These are phyloP conservation scores for Tokudaia muenninki DNA, from an alignment of 2,797 vertebrate species.

Conservation along the genomic window DNA sequence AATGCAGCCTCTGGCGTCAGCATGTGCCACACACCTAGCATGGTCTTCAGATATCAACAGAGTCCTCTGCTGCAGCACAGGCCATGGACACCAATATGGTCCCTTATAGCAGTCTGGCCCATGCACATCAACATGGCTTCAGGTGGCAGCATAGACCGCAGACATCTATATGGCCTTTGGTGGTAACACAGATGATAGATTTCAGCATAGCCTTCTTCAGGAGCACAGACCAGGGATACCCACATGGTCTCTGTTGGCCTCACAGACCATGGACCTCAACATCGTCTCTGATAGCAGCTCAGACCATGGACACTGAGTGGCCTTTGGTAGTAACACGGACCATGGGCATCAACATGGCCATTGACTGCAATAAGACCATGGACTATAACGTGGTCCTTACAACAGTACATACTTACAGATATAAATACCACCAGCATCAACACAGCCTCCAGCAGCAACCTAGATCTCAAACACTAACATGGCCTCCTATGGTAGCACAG, in stretches of 20 bases:
- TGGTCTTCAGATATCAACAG: too few species aligned
- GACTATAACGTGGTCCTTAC: not conserved
- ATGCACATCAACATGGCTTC: too few species aligned
- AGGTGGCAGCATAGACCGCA: too few species aligned
- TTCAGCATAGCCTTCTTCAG: too few species aligned
- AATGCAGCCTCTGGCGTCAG: too few species aligned
- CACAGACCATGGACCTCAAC: not conserved
- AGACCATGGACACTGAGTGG: not conserved
- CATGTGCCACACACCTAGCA: too few species aligned
- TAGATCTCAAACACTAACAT: not conserved
- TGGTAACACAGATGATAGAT: too few species aligned
- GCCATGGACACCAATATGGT: too few species aligned
- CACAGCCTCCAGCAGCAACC: not conserved
- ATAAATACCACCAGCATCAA: not conserved
- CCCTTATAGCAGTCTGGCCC: too few species aligned
- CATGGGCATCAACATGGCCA: not conserved
- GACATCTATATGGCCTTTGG: too few species aligned
- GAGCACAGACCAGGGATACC: too few species aligned
- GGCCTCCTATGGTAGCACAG: not conserved
- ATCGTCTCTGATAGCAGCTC: not conserved
- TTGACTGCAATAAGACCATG: not conserved
- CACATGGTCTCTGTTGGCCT: not conserved
- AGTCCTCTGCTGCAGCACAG: too few species aligned
- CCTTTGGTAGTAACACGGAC: not conserved
- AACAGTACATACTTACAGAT: not conserved